Percentiles rank a stretch among this genome's conserved stretches.
phyloP scores from a whole-genome alignment of 2,888 invertebrate species.

The Oithona nana region DNA sequence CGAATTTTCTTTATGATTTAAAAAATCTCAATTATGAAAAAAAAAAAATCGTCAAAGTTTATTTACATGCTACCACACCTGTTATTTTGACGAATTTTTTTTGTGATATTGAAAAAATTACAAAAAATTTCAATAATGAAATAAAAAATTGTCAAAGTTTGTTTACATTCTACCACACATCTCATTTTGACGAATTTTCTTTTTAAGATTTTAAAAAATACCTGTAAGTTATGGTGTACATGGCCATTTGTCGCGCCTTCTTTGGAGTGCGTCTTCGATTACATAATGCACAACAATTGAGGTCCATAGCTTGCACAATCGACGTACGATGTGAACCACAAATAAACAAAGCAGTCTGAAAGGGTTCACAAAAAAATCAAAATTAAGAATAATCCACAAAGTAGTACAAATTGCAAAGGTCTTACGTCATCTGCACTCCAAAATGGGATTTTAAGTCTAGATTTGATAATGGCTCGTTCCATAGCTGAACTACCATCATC shows the following conservation, averaged over 20 bases:
- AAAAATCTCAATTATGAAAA: no score
- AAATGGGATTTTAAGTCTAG: conserved; percentile 2
- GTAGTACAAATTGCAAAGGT: not conserved
- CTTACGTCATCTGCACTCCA: conserved; percentile 13
- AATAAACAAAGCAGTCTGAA: not conserved
- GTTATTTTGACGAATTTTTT: no score
- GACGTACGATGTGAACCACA: not conserved
- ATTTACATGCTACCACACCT: no score
- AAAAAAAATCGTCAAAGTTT: no score
- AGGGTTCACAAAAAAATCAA: not conserved
- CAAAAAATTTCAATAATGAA: no score
- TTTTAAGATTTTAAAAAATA: no score
- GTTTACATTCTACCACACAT: no score
- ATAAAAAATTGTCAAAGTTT: no score
- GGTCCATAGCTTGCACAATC: not conserved
- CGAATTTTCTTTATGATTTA: no score
- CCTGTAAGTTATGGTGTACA: conserved; percentile 2
- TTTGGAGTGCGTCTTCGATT: not conserved
- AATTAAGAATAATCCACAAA: not conserved
- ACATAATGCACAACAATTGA: not conserved
- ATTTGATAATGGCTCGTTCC: conserved; percentile 8
- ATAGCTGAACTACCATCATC: conserved; percentile 5
- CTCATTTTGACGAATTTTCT: no score
- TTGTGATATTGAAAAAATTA: no score
- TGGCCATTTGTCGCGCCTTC: no score